These are phyloP conservation scores for Athalia cordata DNA, from an alignment of 2,888 invertebrate species.

Conservation along the genomic window DNA sequence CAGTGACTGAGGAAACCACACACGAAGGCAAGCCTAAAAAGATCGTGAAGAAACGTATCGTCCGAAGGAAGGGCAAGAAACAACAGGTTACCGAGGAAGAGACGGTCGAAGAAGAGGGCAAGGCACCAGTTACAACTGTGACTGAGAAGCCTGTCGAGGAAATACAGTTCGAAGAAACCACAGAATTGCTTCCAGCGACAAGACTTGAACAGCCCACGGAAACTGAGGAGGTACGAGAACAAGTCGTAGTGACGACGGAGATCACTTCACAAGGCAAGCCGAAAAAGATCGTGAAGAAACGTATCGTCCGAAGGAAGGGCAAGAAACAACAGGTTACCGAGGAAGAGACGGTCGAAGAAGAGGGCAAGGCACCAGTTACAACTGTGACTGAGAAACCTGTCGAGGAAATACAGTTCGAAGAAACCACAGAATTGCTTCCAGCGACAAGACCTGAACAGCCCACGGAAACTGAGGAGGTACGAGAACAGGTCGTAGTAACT, in stretches of 20 bases:
- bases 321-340: conserved; percentile 68
- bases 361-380: conserved; percentile 66
- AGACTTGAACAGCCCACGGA: conserved; percentile 46
- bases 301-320: conserved; percentile 72
- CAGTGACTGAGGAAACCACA: conserved; percentile 60
- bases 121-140: conserved; percentile 71
- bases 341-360: conserved; percentile 63
- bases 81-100: conserved; percentile 68
- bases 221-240: conserved; percentile 59
- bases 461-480: conserved; percentile 40
- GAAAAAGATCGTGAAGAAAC: conserved; percentile 70
- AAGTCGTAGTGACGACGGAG: conserved; percentile 58
- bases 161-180: conserved; percentile 50
- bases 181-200: conserved; percentile 27
- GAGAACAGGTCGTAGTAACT: conserved; percentile 56
- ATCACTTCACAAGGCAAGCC: conserved; percentile 61
- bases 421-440: conserved; percentile 24
- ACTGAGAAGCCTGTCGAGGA: conserved; percentile 66
- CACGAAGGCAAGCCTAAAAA: conserved; percentile 55
- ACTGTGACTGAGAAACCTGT: conserved; percentile 55
- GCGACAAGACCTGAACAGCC: conserved; percentile 38
- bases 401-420: conserved; percentile 32
- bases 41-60: conserved; percentile 64
- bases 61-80: conserved; percentile 66
- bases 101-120: conserved; percentile 73